These are phyloP conservation scores for Turritopsis rubra DNA, from an alignment of 30 jellyfish, hydroid and myxozoan genomes.

Conservation along the genomic window DNA sequence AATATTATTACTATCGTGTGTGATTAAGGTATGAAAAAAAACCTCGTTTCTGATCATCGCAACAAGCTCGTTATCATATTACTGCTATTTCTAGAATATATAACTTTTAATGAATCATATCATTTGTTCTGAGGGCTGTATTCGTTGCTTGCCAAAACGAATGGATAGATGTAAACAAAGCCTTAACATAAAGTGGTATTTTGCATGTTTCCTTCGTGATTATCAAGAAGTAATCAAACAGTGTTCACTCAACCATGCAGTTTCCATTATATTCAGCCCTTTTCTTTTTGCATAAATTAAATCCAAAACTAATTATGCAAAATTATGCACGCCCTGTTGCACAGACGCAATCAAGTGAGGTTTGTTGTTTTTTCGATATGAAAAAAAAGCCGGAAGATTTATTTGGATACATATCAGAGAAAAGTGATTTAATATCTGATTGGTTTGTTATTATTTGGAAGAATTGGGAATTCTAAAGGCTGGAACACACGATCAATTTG, in stretches of 20 bases:
- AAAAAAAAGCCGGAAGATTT: neutral
- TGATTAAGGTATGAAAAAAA: too few relatives aligned
- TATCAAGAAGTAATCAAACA: neutral
- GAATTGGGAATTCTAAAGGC: neutral
- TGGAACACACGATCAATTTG: neutral
- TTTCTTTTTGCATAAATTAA: neutral
- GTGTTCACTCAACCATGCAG: neutral
- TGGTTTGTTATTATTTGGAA: neutral
- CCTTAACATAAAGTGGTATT: too few relatives aligned
- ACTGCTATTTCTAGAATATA: too few relatives aligned
- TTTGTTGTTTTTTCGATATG: too few relatives aligned
- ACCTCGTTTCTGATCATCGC: too few relatives aligned
- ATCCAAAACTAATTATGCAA: neutral
- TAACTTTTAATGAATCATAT: too few relatives aligned
- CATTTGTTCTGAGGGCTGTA: too few relatives aligned
- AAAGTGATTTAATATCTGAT: neutral
- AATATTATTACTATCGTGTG: too few relatives aligned
- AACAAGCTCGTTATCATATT: too few relatives aligned
- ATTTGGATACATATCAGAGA: neutral
- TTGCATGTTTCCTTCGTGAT: neutral
- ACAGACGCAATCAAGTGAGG: neutral
- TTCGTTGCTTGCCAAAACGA: too few relatives aligned
- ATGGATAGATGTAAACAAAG: too few relatives aligned
- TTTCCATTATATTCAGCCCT: neutral
- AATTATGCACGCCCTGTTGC: neutral